Evolutionary conservation across 2,113 vertebrate species (phyloP).

Genomic region (Orycteropus afer): DNA sequence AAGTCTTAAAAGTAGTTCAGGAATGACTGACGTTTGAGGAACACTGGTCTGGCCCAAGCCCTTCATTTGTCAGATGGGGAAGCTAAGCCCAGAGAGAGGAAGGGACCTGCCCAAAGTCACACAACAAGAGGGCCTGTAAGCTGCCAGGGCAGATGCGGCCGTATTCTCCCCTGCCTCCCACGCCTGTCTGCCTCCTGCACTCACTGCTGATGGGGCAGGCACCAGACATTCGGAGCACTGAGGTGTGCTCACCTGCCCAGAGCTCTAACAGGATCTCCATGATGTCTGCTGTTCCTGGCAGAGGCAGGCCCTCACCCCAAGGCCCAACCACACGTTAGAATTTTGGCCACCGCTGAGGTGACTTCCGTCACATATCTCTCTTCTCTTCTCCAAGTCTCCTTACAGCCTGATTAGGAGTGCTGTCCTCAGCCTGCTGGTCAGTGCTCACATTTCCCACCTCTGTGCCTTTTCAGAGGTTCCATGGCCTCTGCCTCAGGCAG

Average conservation of each 20-base stretch:
- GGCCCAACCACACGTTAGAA: neutral
- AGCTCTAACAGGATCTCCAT: neutral
- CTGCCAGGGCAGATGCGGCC: neutral
- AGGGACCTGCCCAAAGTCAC: neutral
- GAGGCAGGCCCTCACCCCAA: neutral
- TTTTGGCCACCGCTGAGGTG: neutral
- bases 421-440: neutral
- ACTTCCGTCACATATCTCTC: neutral
- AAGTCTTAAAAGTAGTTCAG: neutral
- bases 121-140: neutral
- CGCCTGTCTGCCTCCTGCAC: neutral
- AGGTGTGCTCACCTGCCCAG: neutral
- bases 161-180: neutral
- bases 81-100: slow-evolving; percentile 34
- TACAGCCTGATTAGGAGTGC: neutral
- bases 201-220: neutral
- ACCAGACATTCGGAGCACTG: neutral
- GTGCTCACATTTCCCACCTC: neutral
- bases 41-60: neutral
- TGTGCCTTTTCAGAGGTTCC: neutral
- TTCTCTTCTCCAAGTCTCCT: neutral
- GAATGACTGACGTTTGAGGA: neutral
- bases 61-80: neutral
- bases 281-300: neutral
- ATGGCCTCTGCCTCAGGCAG: neutral